These are phyloP conservation scores for Apodemus sylvaticus DNA, from an alignment of 2,113 vertebrate species.

Conservation along the genomic window DNA sequence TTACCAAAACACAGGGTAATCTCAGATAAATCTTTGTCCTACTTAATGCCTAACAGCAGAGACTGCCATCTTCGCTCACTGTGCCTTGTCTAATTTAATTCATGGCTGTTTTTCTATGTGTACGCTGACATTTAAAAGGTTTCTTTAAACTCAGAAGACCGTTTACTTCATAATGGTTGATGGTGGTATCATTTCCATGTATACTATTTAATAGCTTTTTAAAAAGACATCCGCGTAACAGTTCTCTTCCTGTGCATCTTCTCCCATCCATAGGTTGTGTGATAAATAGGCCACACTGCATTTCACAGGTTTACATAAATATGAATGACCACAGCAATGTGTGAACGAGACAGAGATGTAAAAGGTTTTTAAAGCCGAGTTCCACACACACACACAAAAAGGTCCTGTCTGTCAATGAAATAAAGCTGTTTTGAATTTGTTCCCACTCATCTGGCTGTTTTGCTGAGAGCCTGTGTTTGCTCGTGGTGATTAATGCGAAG, in stretches of 20 bases:
- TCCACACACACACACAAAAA: constrained; percentile 72
- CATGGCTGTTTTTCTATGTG: constrained; percentile 47
- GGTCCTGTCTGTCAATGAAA: constrained; percentile 77
- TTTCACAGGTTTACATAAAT: constrained; percentile 64
- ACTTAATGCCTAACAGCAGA: not conserved
- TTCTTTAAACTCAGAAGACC: constrained; percentile 46
- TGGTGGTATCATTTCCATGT: constrained; percentile 51
- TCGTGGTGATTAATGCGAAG: constrained; percentile 81
- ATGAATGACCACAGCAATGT: constrained; percentile 74
- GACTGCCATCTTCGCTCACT: not conserved
- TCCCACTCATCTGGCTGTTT: constrained; percentile 78
- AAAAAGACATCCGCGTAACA: not conserved
- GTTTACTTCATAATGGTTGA: constrained; percentile 51
- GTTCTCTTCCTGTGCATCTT: constrained; percentile 30
- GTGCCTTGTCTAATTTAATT: constrained; percentile 3
- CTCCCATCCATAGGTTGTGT: constrained; percentile 59
- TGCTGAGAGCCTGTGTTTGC: constrained; percentile 67
- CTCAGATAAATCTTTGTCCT: not conserved
- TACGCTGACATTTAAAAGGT: constrained; percentile 48
- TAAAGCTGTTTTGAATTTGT: constrained; percentile 82
- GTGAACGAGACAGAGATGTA: constrained; percentile 74
- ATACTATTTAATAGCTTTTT: constrained; percentile 30
- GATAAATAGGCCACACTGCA: constrained; percentile 61
- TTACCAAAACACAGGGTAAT: not conserved
- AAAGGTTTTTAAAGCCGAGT: constrained; percentile 75